Evolutionary conservation across 2,797 vertebrate species (phyloP).

Genomic region (Aeoliscus strigatus): DNA sequence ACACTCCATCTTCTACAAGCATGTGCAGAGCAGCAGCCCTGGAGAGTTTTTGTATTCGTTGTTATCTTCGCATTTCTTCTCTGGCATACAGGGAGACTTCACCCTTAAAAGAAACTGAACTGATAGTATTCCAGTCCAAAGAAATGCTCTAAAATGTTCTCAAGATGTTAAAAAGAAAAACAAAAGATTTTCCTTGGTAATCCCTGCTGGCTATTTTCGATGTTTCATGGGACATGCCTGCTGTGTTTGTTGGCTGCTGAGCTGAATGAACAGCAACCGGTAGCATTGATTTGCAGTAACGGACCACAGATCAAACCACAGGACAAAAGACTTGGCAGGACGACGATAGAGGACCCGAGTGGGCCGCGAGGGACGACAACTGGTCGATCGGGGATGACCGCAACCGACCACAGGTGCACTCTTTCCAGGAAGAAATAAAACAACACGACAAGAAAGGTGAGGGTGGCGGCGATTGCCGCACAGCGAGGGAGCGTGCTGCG

Average conservation of each 20-base stretch:
- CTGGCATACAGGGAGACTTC: no score
- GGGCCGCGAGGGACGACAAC: conserved; percentile 41
- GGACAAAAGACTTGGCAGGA: conserved; percentile 44
- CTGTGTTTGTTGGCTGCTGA: conserved; percentile 43
- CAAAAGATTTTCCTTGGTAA: neutral
- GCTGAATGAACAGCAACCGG: conserved; percentile 39
- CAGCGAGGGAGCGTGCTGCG: conserved; percentile 5
- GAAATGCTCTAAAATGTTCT: conserved; percentile 15
- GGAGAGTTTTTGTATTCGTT: conserved; percentile 25
- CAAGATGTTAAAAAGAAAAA: conserved; percentile 1
- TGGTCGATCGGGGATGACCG: conserved; percentile 49
- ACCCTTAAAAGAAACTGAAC: conserved; percentile 25
- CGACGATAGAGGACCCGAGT: conserved; percentile 39
- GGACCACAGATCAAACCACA: conserved; percentile 56
- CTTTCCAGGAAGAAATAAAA: conserved; percentile 23
- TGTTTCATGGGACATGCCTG: conserved; percentile 40
- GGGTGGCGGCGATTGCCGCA: neutral
- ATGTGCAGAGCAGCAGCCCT: conserved; percentile 1
- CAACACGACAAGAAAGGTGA: conserved; percentile 6
- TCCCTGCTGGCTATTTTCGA: conserved; percentile 15
- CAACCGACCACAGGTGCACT: conserved; percentile 25
- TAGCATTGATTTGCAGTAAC: conserved; percentile 55
- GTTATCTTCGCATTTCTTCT: conserved; percentile 24
- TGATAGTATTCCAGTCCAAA: conserved; percentile 15
- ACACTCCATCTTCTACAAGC: conserved; percentile 23